These are phyloP conservation scores for Epizoanthus fatuus DNA, from an alignment of 92 coral and sea anemone species.

Conservation along the genomic window DNA sequence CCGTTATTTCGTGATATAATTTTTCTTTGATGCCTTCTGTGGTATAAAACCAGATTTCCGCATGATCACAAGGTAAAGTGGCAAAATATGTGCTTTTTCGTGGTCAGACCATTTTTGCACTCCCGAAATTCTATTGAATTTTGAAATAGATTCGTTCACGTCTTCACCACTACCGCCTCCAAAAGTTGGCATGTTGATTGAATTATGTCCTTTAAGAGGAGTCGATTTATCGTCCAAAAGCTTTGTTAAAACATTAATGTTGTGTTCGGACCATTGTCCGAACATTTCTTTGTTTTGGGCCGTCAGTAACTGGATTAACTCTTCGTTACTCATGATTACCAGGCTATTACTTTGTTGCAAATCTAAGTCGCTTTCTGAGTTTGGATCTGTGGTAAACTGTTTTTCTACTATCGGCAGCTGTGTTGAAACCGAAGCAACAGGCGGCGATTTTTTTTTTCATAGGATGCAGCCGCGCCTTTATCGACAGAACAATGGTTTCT, in stretches of 20 bases:
- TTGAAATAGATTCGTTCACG: constrained; percentile 10
- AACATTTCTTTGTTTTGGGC: not conserved
- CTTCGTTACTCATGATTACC: too few species aligned
- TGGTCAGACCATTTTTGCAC: constrained; percentile 15
- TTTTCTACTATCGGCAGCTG: too few species aligned
- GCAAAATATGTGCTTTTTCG: constrained; percentile 10
- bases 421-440: too few species aligned
- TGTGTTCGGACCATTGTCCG: constrained; percentile 9
- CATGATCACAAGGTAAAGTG: not conserved
- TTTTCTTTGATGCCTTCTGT: not conserved
- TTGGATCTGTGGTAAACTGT: too few species aligned
- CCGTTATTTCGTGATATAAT: not conserved
- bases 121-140: constrained; percentile 14
- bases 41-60: constrained; percentile 15
- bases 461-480: too few species aligned
- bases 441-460: too few species aligned
- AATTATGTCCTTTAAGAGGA: not conserved
- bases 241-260: not conserved
- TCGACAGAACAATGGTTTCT: too few species aligned
- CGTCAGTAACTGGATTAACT: not conserved
- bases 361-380: too few species aligned
- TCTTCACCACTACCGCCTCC: constrained; percentile 16
- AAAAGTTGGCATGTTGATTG: constrained; percentile 24
- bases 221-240: constrained; percentile 12
- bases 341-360: too few species aligned